Evolutionary conservation across 2,888 invertebrate species (phyloP).

Genomic region (Portevinia maculata): DNA sequence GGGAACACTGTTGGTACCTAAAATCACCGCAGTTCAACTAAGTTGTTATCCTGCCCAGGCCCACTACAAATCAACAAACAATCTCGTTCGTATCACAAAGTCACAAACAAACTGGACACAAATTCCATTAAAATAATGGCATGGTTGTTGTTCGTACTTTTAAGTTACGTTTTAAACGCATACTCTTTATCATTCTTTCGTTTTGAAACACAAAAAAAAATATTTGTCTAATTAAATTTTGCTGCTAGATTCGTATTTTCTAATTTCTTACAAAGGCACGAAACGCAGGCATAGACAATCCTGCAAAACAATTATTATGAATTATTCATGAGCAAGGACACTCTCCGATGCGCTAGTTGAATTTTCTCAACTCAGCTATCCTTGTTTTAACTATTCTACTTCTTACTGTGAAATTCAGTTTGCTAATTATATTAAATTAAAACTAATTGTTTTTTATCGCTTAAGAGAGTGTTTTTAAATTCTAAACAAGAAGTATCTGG

Average conservation of each 20-base stretch:
- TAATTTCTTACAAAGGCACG: constrained; percentile 14
- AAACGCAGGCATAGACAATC: background rate
- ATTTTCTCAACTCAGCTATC: background rate
- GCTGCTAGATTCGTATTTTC: constrained; percentile 21
- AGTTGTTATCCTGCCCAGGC: no score
- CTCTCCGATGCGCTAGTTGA: constrained; percentile 1
- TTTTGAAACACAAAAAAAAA: background rate
- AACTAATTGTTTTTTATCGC: constrained; percentile 45
- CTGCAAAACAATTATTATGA: constrained; percentile 54
- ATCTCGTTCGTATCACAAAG: no score
- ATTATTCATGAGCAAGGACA: constrained; percentile 62
- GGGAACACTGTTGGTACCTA: no score
- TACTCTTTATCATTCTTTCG: background rate
- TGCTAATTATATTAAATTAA: constrained; percentile 47
- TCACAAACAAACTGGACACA: no score
- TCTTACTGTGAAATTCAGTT: background rate
- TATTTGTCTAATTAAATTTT: constrained; percentile 50
- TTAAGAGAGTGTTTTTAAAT: background rate
- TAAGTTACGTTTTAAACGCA: background rate
- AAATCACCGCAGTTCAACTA: no score
- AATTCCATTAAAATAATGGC: background rate
- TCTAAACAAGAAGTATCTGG: constrained; percentile 14
- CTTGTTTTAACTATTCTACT: background rate
- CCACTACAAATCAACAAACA: no score
- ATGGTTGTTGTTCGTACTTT: background rate